Conservation (phyloP, 2,888 invertebrate genomes). For the Hololepta plana region DNA sequence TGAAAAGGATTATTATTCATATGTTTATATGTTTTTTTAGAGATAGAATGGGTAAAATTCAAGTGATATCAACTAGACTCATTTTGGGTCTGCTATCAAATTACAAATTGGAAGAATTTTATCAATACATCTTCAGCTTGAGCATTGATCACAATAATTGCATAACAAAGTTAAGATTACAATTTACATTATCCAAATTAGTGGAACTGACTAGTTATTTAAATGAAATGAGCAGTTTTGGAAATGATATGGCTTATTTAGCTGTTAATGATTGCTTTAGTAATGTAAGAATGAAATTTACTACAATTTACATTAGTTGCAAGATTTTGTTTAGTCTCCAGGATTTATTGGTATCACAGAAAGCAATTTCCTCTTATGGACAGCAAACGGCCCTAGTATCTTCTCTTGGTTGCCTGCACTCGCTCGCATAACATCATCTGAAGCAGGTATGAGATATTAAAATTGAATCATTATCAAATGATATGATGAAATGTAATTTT, state of each 20-base stretch:
- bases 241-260: constrained; percentile 38
- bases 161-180: constrained; percentile 42
- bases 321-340: constrained; percentile 33
- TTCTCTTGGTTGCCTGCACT: constrained; percentile 47
- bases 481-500: constrained; percentile 11
- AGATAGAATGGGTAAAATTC: constrained; percentile 38
- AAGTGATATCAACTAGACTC: constrained; percentile 50
- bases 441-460: constrained; percentile 26
- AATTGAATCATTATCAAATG: constrained; percentile 2
- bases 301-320: too few species aligned
- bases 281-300: too few species aligned
- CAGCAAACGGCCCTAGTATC: constrained; percentile 40
- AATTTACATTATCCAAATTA: constrained; percentile 41
- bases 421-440: constrained; percentile 39
- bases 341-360: constrained; percentile 50
- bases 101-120: constrained; percentile 41
- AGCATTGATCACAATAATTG: constrained; percentile 61
- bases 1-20: constrained; percentile 12
- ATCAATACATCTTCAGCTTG: constrained; percentile 49
- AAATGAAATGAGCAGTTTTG: constrained; percentile 42
- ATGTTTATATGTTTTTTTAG: constrained; percentile 31
- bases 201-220: constrained; percentile 40
- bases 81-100: constrained; percentile 46
- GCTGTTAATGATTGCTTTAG: constrained; percentile 58
- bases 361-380: constrained; percentile 50